Conservation (phyloP, 1,140 invertebrate genomes). For the Danaus melanippus region DNA sequence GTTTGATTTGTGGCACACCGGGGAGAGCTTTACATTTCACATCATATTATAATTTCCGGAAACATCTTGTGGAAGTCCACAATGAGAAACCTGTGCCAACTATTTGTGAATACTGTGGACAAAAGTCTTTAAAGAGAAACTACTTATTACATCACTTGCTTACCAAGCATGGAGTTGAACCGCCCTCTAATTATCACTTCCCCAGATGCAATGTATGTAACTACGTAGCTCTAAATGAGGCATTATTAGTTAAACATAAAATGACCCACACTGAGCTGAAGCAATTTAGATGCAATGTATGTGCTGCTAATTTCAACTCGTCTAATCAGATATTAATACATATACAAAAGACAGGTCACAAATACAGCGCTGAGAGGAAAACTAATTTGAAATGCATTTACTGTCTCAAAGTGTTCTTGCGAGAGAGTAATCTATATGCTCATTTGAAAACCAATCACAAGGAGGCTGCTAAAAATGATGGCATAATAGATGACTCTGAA, state of each 20-base stretch:
- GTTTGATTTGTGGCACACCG: conserved; percentile 77
- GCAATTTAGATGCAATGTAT: conserved; percentile 67
- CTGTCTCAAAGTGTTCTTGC: conserved; percentile 77
- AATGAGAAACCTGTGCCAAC: conserved; percentile 84
- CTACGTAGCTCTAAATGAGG: conserved; percentile 81
- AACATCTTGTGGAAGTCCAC: conserved; percentile 86
- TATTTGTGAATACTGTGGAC: conserved; percentile 89
- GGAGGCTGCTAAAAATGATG: conserved; percentile 73
- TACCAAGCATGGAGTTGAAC: conserved; percentile 83
- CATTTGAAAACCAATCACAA: conserved; percentile 78
- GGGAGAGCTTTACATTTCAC: conserved; percentile 79
- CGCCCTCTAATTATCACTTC: conserved; percentile 79
- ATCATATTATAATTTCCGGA: conserved; percentile 83
- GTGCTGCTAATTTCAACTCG: conserved; percentile 68
- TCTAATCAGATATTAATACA: conserved; percentile 67
- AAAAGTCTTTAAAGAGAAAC: conserved; percentile 82
- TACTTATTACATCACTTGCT: conserved; percentile 86
- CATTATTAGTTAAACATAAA: conserved; percentile 78
- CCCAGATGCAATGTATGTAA: conserved; percentile 84
- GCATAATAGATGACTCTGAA: conserved; percentile 76
- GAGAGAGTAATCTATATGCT: conserved; percentile 77
- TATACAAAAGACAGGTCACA: conserved; percentile 73
- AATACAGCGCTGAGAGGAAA: conserved; percentile 64
- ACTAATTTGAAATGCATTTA: conserved; percentile 76
- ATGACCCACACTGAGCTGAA: conserved; percentile 67